Base-by-base conservation (phyloP, 2,888 invertebrate genomes). In the Drosophila subsilvestris region DNA sequence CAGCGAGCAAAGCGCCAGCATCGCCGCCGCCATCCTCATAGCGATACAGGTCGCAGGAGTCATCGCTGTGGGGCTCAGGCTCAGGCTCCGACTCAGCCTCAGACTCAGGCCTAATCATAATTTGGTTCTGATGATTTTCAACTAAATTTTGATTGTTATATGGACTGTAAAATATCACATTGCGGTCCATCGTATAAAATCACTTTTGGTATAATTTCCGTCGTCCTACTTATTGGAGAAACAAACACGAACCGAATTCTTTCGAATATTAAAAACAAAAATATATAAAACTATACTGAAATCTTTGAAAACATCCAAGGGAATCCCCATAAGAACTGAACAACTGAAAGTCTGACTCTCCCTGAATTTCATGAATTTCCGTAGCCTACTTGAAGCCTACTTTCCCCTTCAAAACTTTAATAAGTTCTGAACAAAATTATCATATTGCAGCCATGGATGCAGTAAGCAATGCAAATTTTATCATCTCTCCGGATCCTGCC, bases 1-100 rank as follows among this genome's bases (percentile, higher is more conserved):
- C 10, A 0, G 75, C 8, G 25, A 88, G 22, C 2, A 82, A 63
- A 10, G 74, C 63, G 22, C 75, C 57, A 0, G 86, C 89, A 72
- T 85, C 84, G 6, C 88, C 84, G 17, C 84, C 60, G 1, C 84
- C 84, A 9, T 88, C 48, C 48, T 88, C 84, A 9, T 67, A 63
- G 12, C 84, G 79, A 50, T 48, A 80, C 42, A 69, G 53, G 29
- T 74, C 75, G n/a, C 18, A 47, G 22, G 27, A 53, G 2, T 12
- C 22, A 12, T 32, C 4, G 18, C 12, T 32, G 18, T 18, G 50
- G 7, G 7, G 29, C 14, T 22, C 22, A 22, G n/a, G n/a, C n/a
- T n/a, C n/a, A n/a, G n/a, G n/a, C n/a, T n/a, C n/a, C n/a, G n/a
- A n/a, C n/a, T n/a, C n/a, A n/a, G n/a, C n/a, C n/a, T n/a, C n/a